Base-by-base conservation (phyloP, 2,888 invertebrate species). In the Alcis repandata region DNA sequence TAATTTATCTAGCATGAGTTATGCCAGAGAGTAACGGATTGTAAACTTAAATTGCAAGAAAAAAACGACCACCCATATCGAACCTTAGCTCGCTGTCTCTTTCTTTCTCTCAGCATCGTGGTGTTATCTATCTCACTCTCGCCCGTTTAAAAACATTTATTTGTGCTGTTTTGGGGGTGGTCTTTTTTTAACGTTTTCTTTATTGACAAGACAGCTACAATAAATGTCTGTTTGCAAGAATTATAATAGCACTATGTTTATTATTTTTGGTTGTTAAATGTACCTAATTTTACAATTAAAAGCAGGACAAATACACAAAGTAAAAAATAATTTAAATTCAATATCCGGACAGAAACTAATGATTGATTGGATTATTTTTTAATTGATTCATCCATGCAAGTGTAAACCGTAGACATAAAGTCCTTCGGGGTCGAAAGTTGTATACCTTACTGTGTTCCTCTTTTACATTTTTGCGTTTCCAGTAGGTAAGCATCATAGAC, bases 51-150 rank as follows among this genome's bases (percentile, higher is more conserved):
- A 90, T 90, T 86, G 89, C 87, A 82, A 74, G 69, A 78, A 83
- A 83, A n/a, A 84, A 86, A 88, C 86, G 92, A 92, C 92, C 92
- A 92, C 92, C 92, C 92, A 91, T 83, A 84, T 72, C 74, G 81
- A 71, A 74, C 76, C 77, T 68, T 69, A 65, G 67, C 60, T 63
- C 59, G 71, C 71, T 63, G 51, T 87, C 88, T 72, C 80, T 73
- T 64, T 88, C 79, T 27, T 61, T 65, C 79, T 53, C 32, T 53
- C 32, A 19, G 19, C 17, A 33, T 41, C 52, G 52, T 68, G 15
- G n/a, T 13, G 10, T 58, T 66, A 58, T 27, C 67, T 53, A 22
- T 83, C 82, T 68, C 73, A 68, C 66, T 86, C 74, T 62, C 19
- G 74, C 70, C 75, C 78, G 71, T 76, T 84, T 81, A 72, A 76